Percentiles rank a stretch among this genome's conserved stretches.
Evolutionary conservation across 1,140 invertebrate species (phyloP).

Genomic region (Meloidogyne hapla): DNA sequence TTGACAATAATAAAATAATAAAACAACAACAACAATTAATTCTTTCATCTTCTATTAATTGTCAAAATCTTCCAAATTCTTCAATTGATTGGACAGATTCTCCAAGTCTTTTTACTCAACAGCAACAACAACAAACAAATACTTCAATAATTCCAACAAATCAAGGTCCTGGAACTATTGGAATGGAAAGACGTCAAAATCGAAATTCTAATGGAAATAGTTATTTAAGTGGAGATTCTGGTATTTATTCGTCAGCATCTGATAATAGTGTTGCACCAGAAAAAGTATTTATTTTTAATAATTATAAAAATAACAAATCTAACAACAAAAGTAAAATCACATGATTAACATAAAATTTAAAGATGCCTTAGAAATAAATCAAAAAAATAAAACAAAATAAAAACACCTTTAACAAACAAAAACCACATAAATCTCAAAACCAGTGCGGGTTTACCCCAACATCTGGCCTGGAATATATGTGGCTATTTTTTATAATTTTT

Average conservation of each 20-base stretch:
- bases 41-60: background rate
- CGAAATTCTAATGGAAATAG: slow-evolving; percentile 30
- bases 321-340: too few species aligned
- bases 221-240: slow-evolving; percentile 27
- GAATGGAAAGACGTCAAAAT: slow-evolving; percentile 30
- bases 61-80: background rate
- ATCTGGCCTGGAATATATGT: too few species aligned
- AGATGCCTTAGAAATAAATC: too few species aligned
- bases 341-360: too few species aligned
- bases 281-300: too few species aligned
- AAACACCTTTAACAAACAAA: too few species aligned
- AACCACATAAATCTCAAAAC: too few species aligned
- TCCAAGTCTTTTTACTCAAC: background rate
- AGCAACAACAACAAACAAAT: background rate
- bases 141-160: slow-evolving; percentile 14
- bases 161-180: slow-evolving; percentile 30
- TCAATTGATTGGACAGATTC: background rate
- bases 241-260: slow-evolving; percentile 18
- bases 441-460: too few species aligned
- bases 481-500: too few species aligned
- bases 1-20: background rate
- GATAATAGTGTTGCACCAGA: too few species aligned
- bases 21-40: slow-evolving; percentile 6
- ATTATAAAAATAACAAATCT: too few species aligned
- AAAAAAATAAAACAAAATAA: too few species aligned